A percentile compares a stretch with the other conserved stretches of the same genome.
phyloP scores from a whole-genome alignment of 2,888 invertebrate species.

The Salpingus planirostris region DNA sequence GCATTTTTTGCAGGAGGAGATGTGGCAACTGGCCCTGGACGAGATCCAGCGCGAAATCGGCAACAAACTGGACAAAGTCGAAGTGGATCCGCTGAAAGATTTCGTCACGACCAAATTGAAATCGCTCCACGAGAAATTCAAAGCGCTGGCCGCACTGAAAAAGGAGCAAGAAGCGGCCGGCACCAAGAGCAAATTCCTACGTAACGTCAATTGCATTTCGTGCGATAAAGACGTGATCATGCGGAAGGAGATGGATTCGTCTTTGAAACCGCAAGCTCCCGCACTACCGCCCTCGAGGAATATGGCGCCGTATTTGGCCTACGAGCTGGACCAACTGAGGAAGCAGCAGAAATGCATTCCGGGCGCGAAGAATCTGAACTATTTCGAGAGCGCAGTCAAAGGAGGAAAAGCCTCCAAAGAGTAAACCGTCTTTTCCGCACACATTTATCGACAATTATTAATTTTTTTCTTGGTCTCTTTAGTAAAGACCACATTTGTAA shows the following conservation, averaged over 20 bases:
- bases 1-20: conserved; percentile 52
- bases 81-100: conserved; percentile 54
- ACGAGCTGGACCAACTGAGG: conserved; percentile 54
- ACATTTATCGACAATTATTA: conserved; percentile 1
- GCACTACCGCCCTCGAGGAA: conserved; percentile 50
- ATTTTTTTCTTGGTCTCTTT: conserved; percentile 10
- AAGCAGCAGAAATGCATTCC: conserved; percentile 43
- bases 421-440: no score
- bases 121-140: conserved; percentile 53
- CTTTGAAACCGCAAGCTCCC: conserved; percentile 43
- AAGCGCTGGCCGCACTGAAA: conserved; percentile 49
- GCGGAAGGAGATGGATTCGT: conserved; percentile 48
- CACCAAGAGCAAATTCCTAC: conserved; percentile 55
- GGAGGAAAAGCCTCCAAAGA: conserved; percentile 25
- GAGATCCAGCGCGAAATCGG: conserved; percentile 60
- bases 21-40: conserved; percentile 58
- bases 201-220: conserved; percentile 67
- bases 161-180: conserved; percentile 64
- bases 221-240: conserved; percentile 69
- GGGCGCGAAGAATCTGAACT: conserved; percentile 39
- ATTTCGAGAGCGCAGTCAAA: conserved; percentile 39
- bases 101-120: conserved; percentile 54
- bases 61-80: conserved; percentile 56
- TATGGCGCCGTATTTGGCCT: conserved; percentile 63
- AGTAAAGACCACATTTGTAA: conserved; percentile 50